Conservation (phyloP, 2,888 invertebrate genomes). For the Diaphora mendica region DNA sequence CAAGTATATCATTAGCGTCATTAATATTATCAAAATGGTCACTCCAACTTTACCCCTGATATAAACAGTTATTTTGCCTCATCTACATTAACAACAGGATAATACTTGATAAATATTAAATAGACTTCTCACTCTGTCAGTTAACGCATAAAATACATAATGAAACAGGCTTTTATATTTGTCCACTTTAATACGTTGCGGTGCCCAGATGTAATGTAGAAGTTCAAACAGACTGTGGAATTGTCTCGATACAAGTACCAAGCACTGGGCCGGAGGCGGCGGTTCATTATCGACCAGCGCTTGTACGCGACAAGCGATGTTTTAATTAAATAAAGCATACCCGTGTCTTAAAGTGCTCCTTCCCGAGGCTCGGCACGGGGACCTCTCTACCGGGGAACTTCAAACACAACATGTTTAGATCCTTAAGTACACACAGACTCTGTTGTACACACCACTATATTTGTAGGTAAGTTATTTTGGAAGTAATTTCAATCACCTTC, state of each 20-base stretch:
- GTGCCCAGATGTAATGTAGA: background rate
- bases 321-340: constrained; percentile 1
- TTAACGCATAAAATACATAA: background rate
- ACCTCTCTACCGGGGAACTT: background rate
- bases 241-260: background rate
- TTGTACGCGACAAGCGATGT: constrained; percentile 1
- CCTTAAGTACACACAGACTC: background rate
- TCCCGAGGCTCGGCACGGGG: background rate
- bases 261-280: background rate
- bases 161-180: background rate
- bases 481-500: background rate
- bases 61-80: background rate
- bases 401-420: background rate
- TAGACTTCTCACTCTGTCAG: background rate
- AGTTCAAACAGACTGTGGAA: background rate
- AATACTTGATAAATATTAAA: background rate
- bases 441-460: background rate
- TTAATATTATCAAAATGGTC: background rate
- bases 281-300: constrained; percentile 5
- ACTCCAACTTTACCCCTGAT: background rate
- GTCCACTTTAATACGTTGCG: background rate
- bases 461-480: background rate
- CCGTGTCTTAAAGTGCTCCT: constrained; percentile 3
- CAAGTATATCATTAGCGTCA: background rate
- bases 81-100: background rate